Conservation (phyloP, 2,113 vertebrate species). For the Xyrauchen texanus region DNA sequence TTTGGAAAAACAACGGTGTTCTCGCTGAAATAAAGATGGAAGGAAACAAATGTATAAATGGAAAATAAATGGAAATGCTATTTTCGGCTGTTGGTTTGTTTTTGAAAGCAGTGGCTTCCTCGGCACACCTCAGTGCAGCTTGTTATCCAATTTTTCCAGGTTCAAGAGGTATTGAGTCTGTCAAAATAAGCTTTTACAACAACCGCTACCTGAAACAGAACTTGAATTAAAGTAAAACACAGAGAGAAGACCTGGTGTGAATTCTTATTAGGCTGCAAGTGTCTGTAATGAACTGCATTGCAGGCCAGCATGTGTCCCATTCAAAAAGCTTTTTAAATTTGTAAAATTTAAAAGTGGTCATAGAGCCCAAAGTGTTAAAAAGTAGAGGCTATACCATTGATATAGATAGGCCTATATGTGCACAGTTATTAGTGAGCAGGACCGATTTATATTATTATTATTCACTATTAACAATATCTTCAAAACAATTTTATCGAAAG, state of each 20-base stretch:
- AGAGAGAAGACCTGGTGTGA: neutral
- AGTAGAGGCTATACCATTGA: too few species aligned
- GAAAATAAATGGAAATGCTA: neutral
- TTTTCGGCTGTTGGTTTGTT: slow-evolving; percentile 14
- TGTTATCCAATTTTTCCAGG: slow-evolving; percentile 29
- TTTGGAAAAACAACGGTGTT: slow-evolving; percentile 14
- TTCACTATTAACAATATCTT: too few species aligned
- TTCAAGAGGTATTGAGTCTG: slow-evolving; percentile 25
- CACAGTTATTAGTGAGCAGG: too few species aligned
- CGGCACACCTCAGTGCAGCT: neutral
- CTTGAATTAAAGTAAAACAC: slow-evolving; percentile 7
- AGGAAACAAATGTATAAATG: neutral
- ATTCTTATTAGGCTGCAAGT: neutral
- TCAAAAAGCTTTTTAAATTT: neutral
- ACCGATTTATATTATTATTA: too few species aligned
- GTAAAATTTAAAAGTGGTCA: too few species aligned
- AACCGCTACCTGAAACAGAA: slow-evolving; percentile 12
- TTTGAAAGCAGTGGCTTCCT: neutral
- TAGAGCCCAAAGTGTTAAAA: too few species aligned
- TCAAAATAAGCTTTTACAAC: slow-evolving; percentile 36
- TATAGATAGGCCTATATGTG: too few species aligned
- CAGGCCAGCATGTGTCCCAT: neutral
- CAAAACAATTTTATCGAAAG: too few species aligned
- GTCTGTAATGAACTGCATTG: slow-evolving; percentile 4
- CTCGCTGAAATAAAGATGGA: neutral